Conservation (phyloP, 2,888 invertebrate species). For the Drosophila setosimentum region DNA sequence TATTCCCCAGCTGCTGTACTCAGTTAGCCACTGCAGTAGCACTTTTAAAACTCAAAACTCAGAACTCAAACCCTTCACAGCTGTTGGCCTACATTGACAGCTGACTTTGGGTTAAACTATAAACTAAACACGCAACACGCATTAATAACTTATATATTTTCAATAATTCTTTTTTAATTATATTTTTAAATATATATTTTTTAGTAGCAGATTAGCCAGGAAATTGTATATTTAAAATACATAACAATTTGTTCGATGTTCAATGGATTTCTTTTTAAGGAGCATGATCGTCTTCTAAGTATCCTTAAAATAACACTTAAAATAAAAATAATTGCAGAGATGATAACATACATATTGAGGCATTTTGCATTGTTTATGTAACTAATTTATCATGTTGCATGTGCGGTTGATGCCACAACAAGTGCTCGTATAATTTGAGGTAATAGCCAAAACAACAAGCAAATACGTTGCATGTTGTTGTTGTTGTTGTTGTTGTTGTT, state of each 20-base stretch:
- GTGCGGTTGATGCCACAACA: conserved; percentile 25
- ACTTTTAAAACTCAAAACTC: neutral
- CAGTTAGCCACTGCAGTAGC: conserved; percentile 21
- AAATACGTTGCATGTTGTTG: conserved; percentile 23
- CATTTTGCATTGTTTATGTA: conserved; percentile 13
- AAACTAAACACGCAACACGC: neutral
- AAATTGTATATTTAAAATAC: neutral
- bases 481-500: conserved; percentile 10
- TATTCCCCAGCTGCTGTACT: conserved; percentile 43
- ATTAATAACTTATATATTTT: neutral
- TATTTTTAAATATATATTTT: neutral
- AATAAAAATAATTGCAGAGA: neutral
- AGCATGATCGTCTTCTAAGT: fast-evolving
- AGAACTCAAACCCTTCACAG: conserved; percentile 32
- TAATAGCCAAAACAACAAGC: conserved; percentile 33
- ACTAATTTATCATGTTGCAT: conserved; percentile 38
- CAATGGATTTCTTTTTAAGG: fast-evolving
- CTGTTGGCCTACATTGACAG: conserved; percentile 12
- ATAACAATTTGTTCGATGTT: neutral
- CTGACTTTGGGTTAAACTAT: neutral
- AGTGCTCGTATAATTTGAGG: conserved; percentile 39
- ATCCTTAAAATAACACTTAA: neutral
- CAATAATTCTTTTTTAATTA: no score
- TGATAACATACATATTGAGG: neutral
- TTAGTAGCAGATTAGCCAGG: neutral